phyloP scores from a whole-genome alignment of 2,797 vertebrate genomes.

The Chelonia mydas region DNA sequence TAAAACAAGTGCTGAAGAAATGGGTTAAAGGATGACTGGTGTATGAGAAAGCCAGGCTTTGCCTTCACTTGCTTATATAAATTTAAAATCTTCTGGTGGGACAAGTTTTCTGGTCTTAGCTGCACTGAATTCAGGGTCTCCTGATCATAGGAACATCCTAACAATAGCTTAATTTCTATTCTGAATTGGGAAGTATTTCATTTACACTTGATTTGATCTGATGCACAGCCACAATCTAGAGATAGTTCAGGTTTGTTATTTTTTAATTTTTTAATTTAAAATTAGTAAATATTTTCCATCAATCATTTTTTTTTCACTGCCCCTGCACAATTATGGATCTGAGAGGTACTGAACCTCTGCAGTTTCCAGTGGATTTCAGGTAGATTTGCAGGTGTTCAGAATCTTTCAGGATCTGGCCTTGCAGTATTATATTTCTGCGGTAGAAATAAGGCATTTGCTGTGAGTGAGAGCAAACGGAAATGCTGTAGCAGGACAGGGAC shows the following conservation, averaged over 20 bases:
- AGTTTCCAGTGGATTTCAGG: background rate
- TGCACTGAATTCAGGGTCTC: background rate
- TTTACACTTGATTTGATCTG: slow-evolving; percentile 20
- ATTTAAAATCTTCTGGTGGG: background rate
- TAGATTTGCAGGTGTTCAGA: background rate
- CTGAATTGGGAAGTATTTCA: slow-evolving; percentile 16
- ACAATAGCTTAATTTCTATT: background rate
- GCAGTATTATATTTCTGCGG: background rate
- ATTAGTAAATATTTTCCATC: background rate
- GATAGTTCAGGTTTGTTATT: background rate
- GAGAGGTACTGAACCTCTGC: background rate
- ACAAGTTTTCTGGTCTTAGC: background rate
- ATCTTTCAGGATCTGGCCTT: background rate
- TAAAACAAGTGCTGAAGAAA: background rate
- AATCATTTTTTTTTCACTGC: slow-evolving; percentile 9
- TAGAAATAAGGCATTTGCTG: background rate
- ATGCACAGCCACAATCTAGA: background rate
- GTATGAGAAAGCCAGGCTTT: background rate
- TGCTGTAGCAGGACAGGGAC: background rate
- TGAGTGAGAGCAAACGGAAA: background rate
- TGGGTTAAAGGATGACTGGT: background rate
- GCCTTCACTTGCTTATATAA: background rate
- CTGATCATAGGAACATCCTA: background rate
- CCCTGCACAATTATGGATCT: background rate
- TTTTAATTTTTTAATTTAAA: slow-evolving; percentile 18